A percentile compares a stretch with the other conserved stretches of the same genome.
Evolutionary conservation across 2,113 vertebrate genomes (phyloP).

Genomic region (Kobus ellipsiprymnus): DNA sequence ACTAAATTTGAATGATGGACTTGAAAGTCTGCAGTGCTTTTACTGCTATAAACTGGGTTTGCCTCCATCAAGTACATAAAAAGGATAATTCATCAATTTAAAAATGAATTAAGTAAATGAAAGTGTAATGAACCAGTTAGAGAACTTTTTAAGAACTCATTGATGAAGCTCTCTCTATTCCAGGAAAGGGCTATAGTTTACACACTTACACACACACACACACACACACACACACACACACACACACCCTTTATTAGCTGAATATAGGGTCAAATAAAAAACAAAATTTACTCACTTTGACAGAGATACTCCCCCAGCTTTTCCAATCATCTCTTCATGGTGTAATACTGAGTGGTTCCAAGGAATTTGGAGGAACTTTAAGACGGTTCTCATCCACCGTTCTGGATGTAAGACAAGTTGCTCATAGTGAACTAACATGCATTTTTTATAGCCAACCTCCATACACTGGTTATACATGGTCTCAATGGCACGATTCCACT

Average conservation of each 20-base stretch:
- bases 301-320: conserved; percentile 95
- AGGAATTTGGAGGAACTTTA: conserved; percentile 92
- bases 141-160: neutral
- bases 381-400: conserved; percentile 93
- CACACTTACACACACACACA: neutral
- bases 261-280: neutral
- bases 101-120: neutral
- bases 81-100: neutral
- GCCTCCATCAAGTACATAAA: neutral
- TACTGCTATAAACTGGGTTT: neutral
- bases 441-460: conserved; percentile 89
- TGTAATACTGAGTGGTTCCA: conserved; percentile 96
- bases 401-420: conserved; percentile 96
- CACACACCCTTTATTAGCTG: neutral
- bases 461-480: conserved; percentile 98
- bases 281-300: conserved; percentile 90
- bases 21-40: neutral
- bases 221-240: neutral
- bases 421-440: conserved; percentile 93
- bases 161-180: neutral
- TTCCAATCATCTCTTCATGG: conserved; percentile 97
- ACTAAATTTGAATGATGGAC: neutral
- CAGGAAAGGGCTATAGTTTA: neutral
- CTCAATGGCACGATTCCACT: conserved; percentile 98
- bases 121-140: neutral